phyloP scores from a whole-genome alignment of 2,888 invertebrate genomes.

The Siphlonurus alternatus region DNA sequence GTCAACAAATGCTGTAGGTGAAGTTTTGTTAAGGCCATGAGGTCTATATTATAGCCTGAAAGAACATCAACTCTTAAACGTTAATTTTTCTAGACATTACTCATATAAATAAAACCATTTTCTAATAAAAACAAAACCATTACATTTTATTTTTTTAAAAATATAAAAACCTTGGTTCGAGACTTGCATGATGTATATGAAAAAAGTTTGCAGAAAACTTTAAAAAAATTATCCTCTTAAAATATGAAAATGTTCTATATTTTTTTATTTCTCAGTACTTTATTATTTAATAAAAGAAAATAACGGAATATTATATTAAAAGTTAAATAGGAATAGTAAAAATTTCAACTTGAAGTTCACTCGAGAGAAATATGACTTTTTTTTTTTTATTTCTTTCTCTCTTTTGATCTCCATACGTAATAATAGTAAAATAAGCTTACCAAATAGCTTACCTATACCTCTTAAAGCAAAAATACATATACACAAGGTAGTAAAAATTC shows the following conservation, averaged over 20 bases:
- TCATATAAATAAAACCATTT: too few species aligned
- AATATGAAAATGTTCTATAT: too few species aligned
- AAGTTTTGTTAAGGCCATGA: neutral
- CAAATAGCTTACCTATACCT: too few species aligned
- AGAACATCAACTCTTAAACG: neutral
- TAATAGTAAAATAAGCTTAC: too few species aligned
- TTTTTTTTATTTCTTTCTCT: neutral
- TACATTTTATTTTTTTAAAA: neutral
- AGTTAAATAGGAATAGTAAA: neutral
- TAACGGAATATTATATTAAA: neutral
- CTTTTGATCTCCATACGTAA: too few species aligned
- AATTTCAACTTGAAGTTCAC: neutral
- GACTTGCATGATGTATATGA: too few species aligned
- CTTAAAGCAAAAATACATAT: neutral
- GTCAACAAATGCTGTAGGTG: neutral
- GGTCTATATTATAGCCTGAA: neutral
- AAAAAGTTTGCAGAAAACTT: too few species aligned
- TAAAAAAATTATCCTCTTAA: too few species aligned
- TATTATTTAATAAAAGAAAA: too few species aligned
- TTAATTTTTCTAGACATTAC: neutral
- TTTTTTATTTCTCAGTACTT: too few species aligned
- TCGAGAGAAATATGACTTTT: neutral
- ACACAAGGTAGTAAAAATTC: neutral
- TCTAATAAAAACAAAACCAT: too few species aligned
- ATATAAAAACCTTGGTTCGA: neutral